Conservation (phyloP, 1,140 invertebrate genomes). For the Macrobrachium nipponense region DNA sequence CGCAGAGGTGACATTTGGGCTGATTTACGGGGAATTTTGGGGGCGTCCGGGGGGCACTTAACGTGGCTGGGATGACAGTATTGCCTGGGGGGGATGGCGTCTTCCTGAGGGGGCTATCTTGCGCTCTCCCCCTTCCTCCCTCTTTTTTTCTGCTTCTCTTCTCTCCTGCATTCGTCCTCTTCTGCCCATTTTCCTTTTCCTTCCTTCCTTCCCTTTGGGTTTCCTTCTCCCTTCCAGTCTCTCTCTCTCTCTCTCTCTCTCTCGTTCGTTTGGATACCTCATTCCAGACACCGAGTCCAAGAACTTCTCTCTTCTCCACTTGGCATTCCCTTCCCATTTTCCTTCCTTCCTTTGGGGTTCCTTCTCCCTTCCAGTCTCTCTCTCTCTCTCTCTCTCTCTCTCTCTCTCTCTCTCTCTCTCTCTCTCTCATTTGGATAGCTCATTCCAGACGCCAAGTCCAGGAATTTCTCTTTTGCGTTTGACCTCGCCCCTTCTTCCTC, state of each 20-base stretch:
- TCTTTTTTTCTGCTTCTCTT: neutral
- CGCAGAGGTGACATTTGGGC: conserved; percentile 34
- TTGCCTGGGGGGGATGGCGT: neutral
- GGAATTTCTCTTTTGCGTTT: neutral
- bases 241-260: neutral
- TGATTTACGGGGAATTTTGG: conserved; percentile 37
- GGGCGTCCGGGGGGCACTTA: conserved; percentile 24
- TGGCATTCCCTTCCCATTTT: neutral
- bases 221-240: neutral
- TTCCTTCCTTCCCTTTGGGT: neutral
- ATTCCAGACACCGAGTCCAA: neutral
- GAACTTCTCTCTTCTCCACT: neutral
- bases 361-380: too few relatives aligned
- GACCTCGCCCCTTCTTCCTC: too few relatives aligned
- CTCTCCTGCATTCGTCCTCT: too few relatives aligned
- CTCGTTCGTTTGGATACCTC: neutral
- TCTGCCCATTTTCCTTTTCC: neutral
- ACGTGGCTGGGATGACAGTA: conserved; percentile 4
- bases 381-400: neutral
- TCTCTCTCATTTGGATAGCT: neutral
- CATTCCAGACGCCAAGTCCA: neutral
- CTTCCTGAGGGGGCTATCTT: neutral
- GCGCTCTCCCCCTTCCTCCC: neutral
- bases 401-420: neutral
- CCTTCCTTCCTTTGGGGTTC: neutral